Evolutionary conservation across 2,888 invertebrate species (phyloP).

Genomic region (Conomelus anceps): DNA sequence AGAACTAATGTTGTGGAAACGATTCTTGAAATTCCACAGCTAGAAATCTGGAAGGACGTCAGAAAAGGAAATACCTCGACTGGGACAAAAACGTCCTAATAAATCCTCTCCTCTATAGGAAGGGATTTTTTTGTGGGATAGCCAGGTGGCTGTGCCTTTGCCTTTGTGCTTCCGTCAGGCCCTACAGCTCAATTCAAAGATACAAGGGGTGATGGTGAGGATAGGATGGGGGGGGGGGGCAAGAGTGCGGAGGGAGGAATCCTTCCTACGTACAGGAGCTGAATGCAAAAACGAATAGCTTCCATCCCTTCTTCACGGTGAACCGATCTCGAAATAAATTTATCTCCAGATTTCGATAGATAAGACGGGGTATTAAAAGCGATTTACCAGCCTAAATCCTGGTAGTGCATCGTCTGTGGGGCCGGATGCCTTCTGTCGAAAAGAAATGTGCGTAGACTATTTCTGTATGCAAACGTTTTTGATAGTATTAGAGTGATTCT

Average conservation of each 20-base stretch:
- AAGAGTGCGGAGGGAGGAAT: background rate
- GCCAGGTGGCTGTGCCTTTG: background rate
- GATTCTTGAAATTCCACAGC: background rate
- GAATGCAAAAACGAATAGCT: background rate
- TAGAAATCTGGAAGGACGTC: background rate
- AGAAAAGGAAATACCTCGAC: background rate
- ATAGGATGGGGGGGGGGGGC: background rate
- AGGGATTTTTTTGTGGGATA: background rate
- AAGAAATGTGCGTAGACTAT: background rate
- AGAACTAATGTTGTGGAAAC: background rate
- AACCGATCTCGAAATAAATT: background rate
- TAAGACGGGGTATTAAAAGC: background rate
- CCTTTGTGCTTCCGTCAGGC: background rate
- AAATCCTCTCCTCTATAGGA: background rate
- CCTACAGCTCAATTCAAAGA: background rate
- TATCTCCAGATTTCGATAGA: background rate
- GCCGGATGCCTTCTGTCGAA: background rate
- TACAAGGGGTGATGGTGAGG: background rate
- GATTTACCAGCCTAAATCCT: background rate
- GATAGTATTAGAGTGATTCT: background rate
- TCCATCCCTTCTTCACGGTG: background rate
- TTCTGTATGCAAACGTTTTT: background rate
- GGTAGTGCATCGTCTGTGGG: background rate
- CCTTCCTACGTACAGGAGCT: background rate
- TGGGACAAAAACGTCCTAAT: background rate